Base-by-base conservation (phyloP, 1,140 invertebrate species). In the Polypedilum pembai region DNA sequence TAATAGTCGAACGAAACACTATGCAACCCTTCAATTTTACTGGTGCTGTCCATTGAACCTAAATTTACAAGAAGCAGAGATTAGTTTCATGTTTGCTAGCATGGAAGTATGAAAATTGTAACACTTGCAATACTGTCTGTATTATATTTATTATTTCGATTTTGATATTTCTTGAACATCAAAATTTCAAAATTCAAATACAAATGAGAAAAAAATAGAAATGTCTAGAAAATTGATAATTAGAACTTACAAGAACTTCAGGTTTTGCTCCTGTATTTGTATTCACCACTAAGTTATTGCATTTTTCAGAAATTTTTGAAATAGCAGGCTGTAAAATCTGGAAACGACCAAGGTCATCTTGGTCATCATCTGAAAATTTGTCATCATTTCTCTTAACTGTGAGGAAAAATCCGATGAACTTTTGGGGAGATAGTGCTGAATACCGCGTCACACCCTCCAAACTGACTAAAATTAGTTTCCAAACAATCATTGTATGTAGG, bases 221-320 rank as follows among this genome's bases (percentile, higher is more conserved):
- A 73, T 21, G 73, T 41, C n/a, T 15, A 12, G 45, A 45, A 17
- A 3, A 56, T 18, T 74, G 5, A 7, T 17, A 74, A 56, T n/a
- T 33, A 1, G 3, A 56, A 18, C 17, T 17, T 74, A 86, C 84
- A 75, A 84, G 85, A 20, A 86, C 79, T 76, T 92, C 88, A 5
- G 87, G 87, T 79, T 95, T 95, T 0, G 87, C 83, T 73, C 90
- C 85, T 41, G 82, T 86, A 15, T 88, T 88, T 1, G 90, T 87
- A 76, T 95, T 88, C 2, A 87, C 86, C 0, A 96, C 87, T 1
- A 90, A 86, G 79, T 94, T 92, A 0, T 88, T 85, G 79, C 94
- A 94, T 74, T 86, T 86, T 20, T 91, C 90, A 45, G 90, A 90
- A 78, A 89, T 92, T 78, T 88, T 88, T 3, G 86, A 89, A 65